phyloP scores from a whole-genome alignment of 2,888 invertebrate species.

The Drosophila subsilvestris region DNA sequence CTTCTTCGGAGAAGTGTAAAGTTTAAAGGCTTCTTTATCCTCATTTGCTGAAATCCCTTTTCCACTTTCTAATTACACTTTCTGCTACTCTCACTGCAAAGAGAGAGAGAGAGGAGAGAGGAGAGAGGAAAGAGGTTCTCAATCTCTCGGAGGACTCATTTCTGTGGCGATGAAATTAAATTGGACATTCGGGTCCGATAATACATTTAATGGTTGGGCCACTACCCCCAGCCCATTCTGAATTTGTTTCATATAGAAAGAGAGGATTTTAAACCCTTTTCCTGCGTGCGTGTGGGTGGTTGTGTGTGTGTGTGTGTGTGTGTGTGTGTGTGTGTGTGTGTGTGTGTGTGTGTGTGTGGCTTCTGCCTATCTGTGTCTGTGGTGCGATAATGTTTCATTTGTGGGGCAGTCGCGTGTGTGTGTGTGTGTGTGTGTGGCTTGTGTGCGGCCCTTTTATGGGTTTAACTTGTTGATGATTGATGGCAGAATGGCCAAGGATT shows the following conservation, averaged over 20 bases:
- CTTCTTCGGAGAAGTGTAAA: neutral
- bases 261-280: conserved; percentile 31
- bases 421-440: conserved; percentile 9
- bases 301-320: neutral
- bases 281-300: conserved; percentile 12
- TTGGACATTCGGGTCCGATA: conserved; percentile 40
- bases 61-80: conserved; percentile 22
- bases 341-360: neutral
- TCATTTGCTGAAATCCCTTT: neutral
- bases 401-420: neutral
- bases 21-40: conserved; percentile 19
- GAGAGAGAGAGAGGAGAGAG: neutral
- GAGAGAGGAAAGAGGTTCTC: neutral
- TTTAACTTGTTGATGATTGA: conserved; percentile 68
- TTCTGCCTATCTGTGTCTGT: conserved; percentile 7
- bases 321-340: conserved; percentile 1
- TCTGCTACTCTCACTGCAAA: neutral
- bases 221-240: neutral
- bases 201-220: conserved; percentile 16
- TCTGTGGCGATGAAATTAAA: conserved; percentile 22
- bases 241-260: conserved; percentile 4
- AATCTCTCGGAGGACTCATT: neutral
- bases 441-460: conserved; percentile 29
- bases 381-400: conserved; percentile 38
- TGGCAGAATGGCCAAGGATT: conserved; percentile 31